Evolutionary conservation across 2,797 vertebrate species (phyloP), one percentile per base, ranked within the genome.

Genomic region (Heliangelus exortis): DNA sequence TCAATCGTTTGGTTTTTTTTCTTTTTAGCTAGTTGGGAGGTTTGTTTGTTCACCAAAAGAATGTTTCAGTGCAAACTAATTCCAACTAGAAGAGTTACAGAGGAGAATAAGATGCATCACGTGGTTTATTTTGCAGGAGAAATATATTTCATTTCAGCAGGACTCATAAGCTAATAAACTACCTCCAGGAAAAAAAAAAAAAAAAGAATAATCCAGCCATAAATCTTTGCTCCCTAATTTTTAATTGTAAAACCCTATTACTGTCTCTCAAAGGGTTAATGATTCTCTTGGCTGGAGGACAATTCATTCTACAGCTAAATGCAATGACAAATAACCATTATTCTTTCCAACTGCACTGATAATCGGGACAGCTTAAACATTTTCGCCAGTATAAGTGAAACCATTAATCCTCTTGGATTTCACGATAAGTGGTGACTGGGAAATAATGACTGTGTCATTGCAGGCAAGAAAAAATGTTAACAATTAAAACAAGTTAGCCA

Each of bases 291-390:
- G 98, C 98, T 97, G 91, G 98, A 98, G 98, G 98, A 98, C 98
- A 98, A 99, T 98, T 99, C 98, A 98, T 98, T 98, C 98, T 98
- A 95, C 96, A 95, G 98, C 98, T 98, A 98, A 99, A 99, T 98
- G 98, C 98, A 98, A 98, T 99, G 99, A 99, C 99, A 99, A 99
- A 99, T 99, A 99, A 99, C 99, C 99, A 98, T 99, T 99, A 99
- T 99, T 99, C 99, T 99, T 99, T 99, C 98, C 98, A 98, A 98
- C 98, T 97, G 98, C 98, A 98, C 99, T 99, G 99, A 99, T 99
- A 99, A 99, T 99, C 98, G 96, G 98, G 98, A 99, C 99, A 99
- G 99, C 98, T 99, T 99, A 98, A 99, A 99, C 99, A 99, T 99
- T 99, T 99, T 99, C 98, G 97, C 98, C 97, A 97, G 98, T 98